Conservation (phyloP, 2,797 vertebrate species). For the Apodemus agrarius region DNA sequence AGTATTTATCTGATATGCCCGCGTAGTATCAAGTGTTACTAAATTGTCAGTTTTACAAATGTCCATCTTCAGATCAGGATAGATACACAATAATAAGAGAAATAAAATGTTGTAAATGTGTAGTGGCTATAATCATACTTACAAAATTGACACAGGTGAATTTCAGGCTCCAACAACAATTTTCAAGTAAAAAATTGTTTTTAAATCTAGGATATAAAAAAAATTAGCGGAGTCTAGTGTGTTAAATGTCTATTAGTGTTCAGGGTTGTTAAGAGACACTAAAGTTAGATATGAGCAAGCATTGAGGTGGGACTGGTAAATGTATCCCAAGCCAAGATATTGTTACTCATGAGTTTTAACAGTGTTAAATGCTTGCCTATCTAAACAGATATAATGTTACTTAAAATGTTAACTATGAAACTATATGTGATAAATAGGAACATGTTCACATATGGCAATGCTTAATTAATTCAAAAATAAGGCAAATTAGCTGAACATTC, state of each 20-base stretch:
- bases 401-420: background rate
- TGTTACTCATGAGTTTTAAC: background rate
- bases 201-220: background rate
- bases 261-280: background rate
- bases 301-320: background rate
- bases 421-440: background rate
- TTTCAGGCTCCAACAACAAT: slow-evolving; percentile 32
- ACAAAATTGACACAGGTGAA: background rate
- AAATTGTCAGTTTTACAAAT: background rate
- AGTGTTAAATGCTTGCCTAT: background rate
- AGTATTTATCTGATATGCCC: background rate
- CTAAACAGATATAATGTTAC: background rate
- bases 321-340: slow-evolving; percentile 12
- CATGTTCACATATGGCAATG: background rate
- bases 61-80: background rate
- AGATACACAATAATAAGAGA: background rate
- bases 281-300: background rate
- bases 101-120: background rate
- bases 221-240: slow-evolving; percentile 7
- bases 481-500: background rate
- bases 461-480: slow-evolving; percentile 15
- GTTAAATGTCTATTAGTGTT: slow-evolving; percentile 46
- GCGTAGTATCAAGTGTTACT: background rate
- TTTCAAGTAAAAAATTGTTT: slow-evolving; percentile 46
- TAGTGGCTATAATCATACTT: background rate